phyloP scores from a whole-genome alignment of 2,113 vertebrate species.

The Neofelis nebulosa region DNA sequence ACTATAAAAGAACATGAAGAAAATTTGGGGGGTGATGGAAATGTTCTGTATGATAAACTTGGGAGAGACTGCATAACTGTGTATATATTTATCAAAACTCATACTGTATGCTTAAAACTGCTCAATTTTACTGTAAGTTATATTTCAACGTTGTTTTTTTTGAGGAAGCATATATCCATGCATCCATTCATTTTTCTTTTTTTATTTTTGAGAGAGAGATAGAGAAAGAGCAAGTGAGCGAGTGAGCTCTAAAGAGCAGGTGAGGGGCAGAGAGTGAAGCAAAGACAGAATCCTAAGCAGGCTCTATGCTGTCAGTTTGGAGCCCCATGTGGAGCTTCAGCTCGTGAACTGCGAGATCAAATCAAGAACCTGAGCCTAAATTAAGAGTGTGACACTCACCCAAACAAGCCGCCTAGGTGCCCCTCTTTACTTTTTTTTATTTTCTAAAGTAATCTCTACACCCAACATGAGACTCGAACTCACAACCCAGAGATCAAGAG shows the following conservation, averaged over 20 bases:
- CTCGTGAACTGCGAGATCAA: no score
- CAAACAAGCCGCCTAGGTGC: not conserved
- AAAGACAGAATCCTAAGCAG: no score
- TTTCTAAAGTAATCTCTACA: not conserved
- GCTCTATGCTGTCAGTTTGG: no score
- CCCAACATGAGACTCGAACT: not conserved
- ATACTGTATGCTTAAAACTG: not conserved
- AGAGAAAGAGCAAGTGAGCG: no score
- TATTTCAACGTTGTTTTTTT: not conserved
- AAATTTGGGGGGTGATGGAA: not conserved
- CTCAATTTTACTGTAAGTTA: not conserved
- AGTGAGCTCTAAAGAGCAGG: no score
- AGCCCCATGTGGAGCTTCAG: no score
- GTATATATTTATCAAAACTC: not conserved
- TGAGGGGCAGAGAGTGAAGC: no score
- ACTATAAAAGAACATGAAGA: not conserved
- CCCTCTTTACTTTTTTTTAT: not conserved
- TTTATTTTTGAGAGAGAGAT: no score
- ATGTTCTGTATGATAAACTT: not conserved
- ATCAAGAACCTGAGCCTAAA: no score
- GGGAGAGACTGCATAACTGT: not conserved
- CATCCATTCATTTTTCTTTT: no score
- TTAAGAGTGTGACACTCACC: no score
- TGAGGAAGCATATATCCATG: not conserved
- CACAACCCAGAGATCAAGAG: not conserved